These are phyloP conservation scores for Dromococcyx pavoninus DNA, from an alignment of 2,797 vertebrate species.

Conservation along the genomic window DNA sequence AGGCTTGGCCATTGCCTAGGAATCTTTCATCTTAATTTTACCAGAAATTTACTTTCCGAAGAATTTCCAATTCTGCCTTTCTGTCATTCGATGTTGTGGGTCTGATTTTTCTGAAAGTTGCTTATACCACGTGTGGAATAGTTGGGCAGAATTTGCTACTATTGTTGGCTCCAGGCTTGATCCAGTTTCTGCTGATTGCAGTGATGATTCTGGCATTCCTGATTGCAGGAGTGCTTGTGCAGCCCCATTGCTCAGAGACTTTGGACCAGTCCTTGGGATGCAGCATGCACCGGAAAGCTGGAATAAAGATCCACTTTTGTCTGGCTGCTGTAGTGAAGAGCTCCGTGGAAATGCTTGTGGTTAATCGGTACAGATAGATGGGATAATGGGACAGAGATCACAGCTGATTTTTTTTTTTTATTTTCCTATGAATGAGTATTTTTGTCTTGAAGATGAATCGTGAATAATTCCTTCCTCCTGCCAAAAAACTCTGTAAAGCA, in stretches of 20 bases:
- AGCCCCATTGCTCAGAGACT: neutral
- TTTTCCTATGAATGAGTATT: constrained; percentile 36
- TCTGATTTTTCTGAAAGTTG: neutral
- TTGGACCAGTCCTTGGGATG: neutral
- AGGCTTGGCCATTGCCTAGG: neutral
- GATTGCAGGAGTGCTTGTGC: neutral
- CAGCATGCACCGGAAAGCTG: neutral
- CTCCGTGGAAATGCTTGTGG: constrained; percentile 10
- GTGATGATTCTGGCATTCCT: neutral
- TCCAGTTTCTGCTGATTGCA: neutral
- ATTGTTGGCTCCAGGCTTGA: neutral
- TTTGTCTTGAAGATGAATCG: constrained; percentile 30
- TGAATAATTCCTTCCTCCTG: constrained; percentile 3
- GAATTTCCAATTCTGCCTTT: neutral
- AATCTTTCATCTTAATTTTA: neutral
- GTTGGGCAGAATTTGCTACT: neutral
- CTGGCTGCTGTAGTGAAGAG: constrained; percentile 12
- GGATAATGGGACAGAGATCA: constrained; percentile 2
- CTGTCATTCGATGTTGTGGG: neutral
- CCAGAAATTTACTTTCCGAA: neutral
- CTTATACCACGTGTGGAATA: neutral
- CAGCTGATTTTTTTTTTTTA: neutral
- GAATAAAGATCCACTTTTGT: constrained; percentile 47
- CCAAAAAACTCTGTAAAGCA: neutral
- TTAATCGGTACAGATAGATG: neutral